Evolutionary conservation across 2,797 vertebrate genomes (phyloP).

Genomic region (Gambusia yucatana): DNA sequence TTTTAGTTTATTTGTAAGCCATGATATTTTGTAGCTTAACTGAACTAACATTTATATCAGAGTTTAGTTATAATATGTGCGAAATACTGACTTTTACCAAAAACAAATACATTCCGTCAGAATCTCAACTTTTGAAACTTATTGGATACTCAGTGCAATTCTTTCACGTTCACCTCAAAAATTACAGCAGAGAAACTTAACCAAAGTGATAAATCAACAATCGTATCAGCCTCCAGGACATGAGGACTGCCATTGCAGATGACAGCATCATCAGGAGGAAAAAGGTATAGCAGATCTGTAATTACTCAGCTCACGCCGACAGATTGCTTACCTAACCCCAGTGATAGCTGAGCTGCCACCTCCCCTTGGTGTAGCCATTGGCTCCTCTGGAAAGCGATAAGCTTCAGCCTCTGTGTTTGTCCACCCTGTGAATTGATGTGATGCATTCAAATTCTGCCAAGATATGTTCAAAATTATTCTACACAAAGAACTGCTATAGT

Average conservation of each 20-base stretch:
- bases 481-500: constrained; percentile 23
- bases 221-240: constrained; percentile 54
- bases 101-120: constrained; percentile 19
- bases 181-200: constrained; percentile 50
- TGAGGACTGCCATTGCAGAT: constrained; percentile 45
- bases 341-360: constrained; percentile 42
- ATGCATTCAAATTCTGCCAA: constrained; percentile 40
- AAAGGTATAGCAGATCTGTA: constrained; percentile 64
- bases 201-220: constrained; percentile 62
- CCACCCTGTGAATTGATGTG: constrained; percentile 6
- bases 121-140: constrained; percentile 14
- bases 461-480: constrained; percentile 6
- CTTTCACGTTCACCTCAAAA: constrained; percentile 32
- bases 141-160: constrained; percentile 48
- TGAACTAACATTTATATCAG: constrained; percentile 35
- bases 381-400: constrained; percentile 40
- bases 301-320: constrained; percentile 68
- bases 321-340: constrained; percentile 66
- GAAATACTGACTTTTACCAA: background rate
- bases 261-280: constrained; percentile 73
- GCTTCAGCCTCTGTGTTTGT: constrained; percentile 28
- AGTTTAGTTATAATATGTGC: background rate
- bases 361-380: constrained; percentile 43
- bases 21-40: background rate
- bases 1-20: background rate